phyloP scores from a whole-genome alignment of 2,797 vertebrate species.

The Oreortyx pictus region DNA sequence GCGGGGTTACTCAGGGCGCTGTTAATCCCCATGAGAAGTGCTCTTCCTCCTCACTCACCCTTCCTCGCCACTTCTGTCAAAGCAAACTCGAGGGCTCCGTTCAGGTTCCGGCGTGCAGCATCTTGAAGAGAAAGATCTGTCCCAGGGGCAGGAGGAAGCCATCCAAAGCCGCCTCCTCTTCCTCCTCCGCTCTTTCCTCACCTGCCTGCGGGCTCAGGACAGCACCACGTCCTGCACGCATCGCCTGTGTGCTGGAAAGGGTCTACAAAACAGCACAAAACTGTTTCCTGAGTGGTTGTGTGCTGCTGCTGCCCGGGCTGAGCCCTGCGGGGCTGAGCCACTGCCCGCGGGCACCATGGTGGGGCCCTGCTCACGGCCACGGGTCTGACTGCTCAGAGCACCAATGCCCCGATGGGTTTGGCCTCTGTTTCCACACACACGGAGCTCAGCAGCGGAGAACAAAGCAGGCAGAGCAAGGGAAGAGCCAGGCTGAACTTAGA shows the following conservation, averaged over 20 bases:
- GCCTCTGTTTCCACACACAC: accelerated
- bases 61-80: slow-evolving; percentile 36
- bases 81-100: not conserved
- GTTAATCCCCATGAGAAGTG: slow-evolving; percentile 36
- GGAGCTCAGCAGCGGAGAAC: not conserved
- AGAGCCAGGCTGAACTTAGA: not conserved
- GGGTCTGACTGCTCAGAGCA: not conserved
- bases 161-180: slow-evolving; percentile 18
- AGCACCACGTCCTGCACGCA: not conserved
- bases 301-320: not conserved
- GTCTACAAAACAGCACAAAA: not conserved
- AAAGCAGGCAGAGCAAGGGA: not conserved
- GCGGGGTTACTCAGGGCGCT: slow-evolving; percentile 36
- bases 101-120: not conserved
- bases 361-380: not conserved
- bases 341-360: accelerated
- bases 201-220: not conserved
- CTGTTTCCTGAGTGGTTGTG: not conserved
- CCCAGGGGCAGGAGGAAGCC: slow-evolving; percentile 17
- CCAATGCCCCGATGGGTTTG: not conserved
- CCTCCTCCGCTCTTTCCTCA: slow-evolving; percentile 12
- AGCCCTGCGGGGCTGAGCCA: not conserved
- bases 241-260: not conserved
- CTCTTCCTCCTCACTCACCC: slow-evolving; percentile 38
- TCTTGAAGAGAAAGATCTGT: slow-evolving; percentile 49